Base-by-base conservation (phyloP, 1,140 invertebrate genomes). In the Drosophila baimaii region DNA sequence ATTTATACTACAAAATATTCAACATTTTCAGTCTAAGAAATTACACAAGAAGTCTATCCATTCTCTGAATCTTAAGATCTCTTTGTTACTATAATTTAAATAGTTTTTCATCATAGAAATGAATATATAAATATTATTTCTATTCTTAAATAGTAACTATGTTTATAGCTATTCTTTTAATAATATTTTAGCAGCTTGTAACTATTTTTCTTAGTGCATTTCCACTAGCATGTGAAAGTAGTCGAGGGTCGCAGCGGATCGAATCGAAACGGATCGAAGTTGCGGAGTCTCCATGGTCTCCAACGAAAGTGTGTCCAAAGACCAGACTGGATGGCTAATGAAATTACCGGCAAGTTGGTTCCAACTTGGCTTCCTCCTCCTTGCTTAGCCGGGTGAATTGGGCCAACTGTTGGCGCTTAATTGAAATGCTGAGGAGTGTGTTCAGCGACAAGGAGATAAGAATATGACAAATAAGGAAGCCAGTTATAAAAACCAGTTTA, bases 301-400 rank as follows among this genome's bases (percentile, higher is more conserved):
- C 65, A 78, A 78, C 39, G 75, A 78, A 78, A 78, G 76, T 78
- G 75, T 78, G 74, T 78, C 75, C 64, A 57, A 78, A 78, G 72
- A 66, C 65, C 37, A 54, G 62, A 72, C 66, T 49, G 54, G 25
- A 52, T 57, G 68, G 37, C 58, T 77, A 79, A 75, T 83, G 59
- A 55, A 76, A 65, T 70, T 71, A 75, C 61, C 49, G 69, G 37
- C 25, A 37, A 66, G 56, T 56, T 41, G 47, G 35, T 9, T 59
- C 23, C n/a, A n/a, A 41, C 41, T 41, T 37, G 51, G 65, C 56
- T 57, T 71, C 64, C 49, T 49, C 23, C n/a, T n/a, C n/a, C n/a
- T 65, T 47, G 68, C 31, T 29, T 46, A 39, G 51, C 49, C 66
- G 33, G 27, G 25, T 52, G 31, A 69, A 69, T 66, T 69, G 65